Conservation (phyloP, 1,140 invertebrate species). For the Drosophila obscura region DNA sequence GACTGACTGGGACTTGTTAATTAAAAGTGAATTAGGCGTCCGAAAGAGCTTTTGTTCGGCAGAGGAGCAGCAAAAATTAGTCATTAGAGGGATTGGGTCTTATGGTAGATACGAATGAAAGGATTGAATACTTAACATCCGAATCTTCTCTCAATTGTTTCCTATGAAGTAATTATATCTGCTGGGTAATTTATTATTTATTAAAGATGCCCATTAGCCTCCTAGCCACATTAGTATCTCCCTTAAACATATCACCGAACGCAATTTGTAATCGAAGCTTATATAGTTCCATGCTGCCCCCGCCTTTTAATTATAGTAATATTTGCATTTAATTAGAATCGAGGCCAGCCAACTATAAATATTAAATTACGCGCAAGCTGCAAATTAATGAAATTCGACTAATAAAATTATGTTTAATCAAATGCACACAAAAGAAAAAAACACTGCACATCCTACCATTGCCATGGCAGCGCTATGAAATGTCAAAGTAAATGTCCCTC, state of each 20-base stretch:
- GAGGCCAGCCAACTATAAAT: slow-evolving; percentile 77
- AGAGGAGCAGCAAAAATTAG: slow-evolving; percentile 36
- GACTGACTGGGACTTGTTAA: slow-evolving; percentile 77
- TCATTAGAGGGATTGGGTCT: slow-evolving; percentile 10
- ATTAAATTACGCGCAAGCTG: slow-evolving; percentile 71
- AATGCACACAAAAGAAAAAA: slow-evolving; percentile 30
- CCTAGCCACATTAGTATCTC: slow-evolving; percentile 2
- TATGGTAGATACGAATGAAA: neutral
- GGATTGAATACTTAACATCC: neutral
- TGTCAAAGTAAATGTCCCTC: slow-evolving; percentile 48
- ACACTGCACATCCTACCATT: slow-evolving; percentile 3
- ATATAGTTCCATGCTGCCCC: too few relatives aligned
- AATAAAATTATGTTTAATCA: slow-evolving; percentile 79
- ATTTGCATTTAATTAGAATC: slow-evolving; percentile 78
- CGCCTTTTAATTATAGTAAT: slow-evolving; percentile 70
- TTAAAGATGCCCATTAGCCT: too few relatives aligned
- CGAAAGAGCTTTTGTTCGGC: slow-evolving; percentile 39
- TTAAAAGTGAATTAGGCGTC: slow-evolving; percentile 78
- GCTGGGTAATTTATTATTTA: too few relatives aligned
- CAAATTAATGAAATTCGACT: slow-evolving; percentile 78
- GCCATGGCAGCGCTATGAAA: slow-evolving; percentile 58
- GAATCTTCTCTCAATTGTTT: too few relatives aligned
- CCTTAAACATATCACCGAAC: slow-evolving; percentile 1
- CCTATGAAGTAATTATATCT: too few relatives aligned
- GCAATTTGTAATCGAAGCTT: neutral